Evolutionary conservation across 92 coral and sea anemone genomes (phyloP).

Genomic region (Siderastrea siderea): DNA sequence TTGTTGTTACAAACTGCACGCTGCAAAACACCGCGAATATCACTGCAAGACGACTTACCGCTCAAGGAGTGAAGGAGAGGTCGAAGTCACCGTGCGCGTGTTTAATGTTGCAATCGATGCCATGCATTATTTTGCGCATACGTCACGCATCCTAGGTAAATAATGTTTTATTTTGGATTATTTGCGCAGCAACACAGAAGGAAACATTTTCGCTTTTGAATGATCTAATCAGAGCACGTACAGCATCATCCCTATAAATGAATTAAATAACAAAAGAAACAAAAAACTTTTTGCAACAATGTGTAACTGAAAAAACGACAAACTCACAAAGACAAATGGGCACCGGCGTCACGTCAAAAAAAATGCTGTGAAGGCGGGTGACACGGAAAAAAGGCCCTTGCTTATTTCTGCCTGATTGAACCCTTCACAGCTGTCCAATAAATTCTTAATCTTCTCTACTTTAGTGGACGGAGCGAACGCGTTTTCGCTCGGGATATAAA

Average conservation of each 20-base stretch:
- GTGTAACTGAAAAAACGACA: no score
- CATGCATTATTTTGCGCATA: background rate
- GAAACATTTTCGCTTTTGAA: background rate
- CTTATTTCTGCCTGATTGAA: no score
- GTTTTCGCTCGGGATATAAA: no score
- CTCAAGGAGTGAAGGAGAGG: background rate
- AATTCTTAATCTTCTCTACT: no score
- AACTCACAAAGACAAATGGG: no score
- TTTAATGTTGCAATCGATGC: background rate
- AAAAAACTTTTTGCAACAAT: no score
- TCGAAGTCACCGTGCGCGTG: background rate
- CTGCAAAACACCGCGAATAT: conserved; percentile 4
- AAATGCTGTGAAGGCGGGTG: no score
- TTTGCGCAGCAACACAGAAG: background rate
- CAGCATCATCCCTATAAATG: background rate
- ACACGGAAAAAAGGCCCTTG: no score
- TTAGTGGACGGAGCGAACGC: no score
- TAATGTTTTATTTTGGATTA: background rate
- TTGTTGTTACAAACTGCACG: conserved; percentile 4
- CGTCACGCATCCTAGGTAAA: background rate
- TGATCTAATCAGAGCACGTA: background rate
- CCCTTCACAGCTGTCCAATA: no score
- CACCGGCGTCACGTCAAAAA: no score
- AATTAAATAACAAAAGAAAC: background rate
- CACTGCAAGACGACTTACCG: no score